Evolutionary conservation across 2,113 vertebrate genomes (phyloP).

Genomic region (Manacus vitellinus): DNA sequence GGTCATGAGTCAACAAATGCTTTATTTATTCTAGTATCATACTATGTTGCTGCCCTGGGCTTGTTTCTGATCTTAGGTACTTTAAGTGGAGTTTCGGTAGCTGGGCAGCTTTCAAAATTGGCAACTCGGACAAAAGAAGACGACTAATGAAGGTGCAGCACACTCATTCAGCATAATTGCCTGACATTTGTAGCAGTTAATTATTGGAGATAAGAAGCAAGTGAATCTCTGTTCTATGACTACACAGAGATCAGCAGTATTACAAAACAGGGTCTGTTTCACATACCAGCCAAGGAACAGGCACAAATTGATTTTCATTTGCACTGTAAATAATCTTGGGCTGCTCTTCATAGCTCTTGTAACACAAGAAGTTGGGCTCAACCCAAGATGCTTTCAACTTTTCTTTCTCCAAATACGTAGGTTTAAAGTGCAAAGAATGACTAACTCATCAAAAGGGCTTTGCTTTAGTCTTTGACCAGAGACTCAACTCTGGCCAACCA

Average conservation of each 20-base stretch:
- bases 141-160: neutral
- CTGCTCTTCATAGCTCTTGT: neutral
- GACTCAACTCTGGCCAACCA: neutral
- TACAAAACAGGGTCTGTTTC: conserved; percentile 20
- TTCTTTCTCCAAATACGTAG: neutral
- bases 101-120: neutral
- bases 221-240: conserved; percentile 1
- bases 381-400: neutral
- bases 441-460: neutral
- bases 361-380: neutral
- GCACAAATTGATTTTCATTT: conserved; percentile 15
- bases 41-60: neutral
- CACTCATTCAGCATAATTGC: neutral
- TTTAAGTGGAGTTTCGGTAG: neutral
- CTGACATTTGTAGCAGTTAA: conserved; percentile 17
- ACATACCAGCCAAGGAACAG: neutral
- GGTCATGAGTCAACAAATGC: conserved; percentile 12
- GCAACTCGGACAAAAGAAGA: neutral
- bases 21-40: neutral
- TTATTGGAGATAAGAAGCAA: neutral
- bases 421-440: conserved; percentile 12
- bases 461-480: neutral
- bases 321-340: neutral
- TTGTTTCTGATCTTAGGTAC: conserved; percentile 10
- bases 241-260: neutral